Conservation (phyloP, 2,888 invertebrate species). For the Siphonodentalium dalli region DNA sequence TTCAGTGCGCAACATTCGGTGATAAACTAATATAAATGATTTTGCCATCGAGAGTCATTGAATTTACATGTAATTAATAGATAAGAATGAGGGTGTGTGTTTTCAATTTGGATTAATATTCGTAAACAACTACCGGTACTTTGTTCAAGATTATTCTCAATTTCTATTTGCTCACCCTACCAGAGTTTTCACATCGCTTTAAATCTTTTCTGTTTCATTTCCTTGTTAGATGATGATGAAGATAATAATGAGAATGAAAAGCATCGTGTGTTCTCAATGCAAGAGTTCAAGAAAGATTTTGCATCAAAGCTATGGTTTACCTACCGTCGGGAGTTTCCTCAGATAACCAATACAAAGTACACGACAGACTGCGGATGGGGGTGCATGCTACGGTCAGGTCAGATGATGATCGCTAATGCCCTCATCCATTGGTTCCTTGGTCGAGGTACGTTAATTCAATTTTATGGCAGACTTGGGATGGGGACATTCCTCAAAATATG, state of each 20-base stretch:
- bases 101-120: no score
- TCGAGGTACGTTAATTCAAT: conserved; percentile 67
- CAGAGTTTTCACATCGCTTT: not conserved
- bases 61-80: no score
- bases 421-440: conserved; percentile 84
- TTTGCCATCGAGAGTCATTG: no score
- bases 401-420: conserved; percentile 91
- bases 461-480: not conserved
- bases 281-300: conserved; percentile 85
- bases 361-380: conserved; percentile 96
- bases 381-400: conserved; percentile 86
- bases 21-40: no score
- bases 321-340: conserved; percentile 77
- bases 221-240: conserved; percentile 32
- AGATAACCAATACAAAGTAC: conserved; percentile 79
- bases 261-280: conserved; percentile 61
- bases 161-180: no score
- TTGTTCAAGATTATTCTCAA: no score
- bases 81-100: no score
- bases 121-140: no score
- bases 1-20: no score
- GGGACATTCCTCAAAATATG: no score
- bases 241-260: conserved; percentile 30
- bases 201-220: not conserved
- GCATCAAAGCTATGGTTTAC: conserved; percentile 80